Percentiles rank a stretch among this genome's conserved stretches.
phyloP scores from a whole-genome alignment of 2,797 vertebrate species.

The Craterocephalus amniculus region DNA sequence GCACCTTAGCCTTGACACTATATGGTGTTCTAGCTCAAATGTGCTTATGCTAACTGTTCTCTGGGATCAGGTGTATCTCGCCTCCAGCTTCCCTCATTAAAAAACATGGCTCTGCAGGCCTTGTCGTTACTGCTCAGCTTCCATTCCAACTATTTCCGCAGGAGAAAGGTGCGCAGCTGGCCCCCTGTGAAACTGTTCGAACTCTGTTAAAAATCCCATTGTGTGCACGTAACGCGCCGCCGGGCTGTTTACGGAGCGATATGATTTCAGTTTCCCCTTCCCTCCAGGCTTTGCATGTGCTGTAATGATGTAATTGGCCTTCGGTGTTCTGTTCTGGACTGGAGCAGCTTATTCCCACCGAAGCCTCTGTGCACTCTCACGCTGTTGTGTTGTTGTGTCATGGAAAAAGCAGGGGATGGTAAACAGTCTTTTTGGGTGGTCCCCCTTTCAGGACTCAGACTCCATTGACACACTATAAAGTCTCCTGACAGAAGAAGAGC shows the following conservation, averaged over 20 bases:
- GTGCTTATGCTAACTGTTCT: slow-evolving; percentile 28
- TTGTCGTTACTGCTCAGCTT: slow-evolving; percentile 32
- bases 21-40: slow-evolving; percentile 39
- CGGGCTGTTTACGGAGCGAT: slow-evolving; percentile 36
- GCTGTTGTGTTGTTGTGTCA: slow-evolving; percentile 67
- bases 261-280: slow-evolving; percentile 35
- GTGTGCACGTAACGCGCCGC: slow-evolving; percentile 12
- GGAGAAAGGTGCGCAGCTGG: slow-evolving; percentile 57
- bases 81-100: slow-evolving; percentile 11
- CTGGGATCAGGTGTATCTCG: slow-evolving; percentile 60
- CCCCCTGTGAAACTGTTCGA: slow-evolving; percentile 25
- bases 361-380: slow-evolving; percentile 18
- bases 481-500: slow-evolving; percentile 68
- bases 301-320: slow-evolving; percentile 53
- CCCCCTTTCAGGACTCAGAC: slow-evolving; percentile 52
- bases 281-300: slow-evolving; percentile 1
- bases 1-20: slow-evolving; percentile 35
- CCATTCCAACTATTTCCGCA: slow-evolving; percentile 13
- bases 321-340: slow-evolving; percentile 21
- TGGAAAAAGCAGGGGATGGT: slow-evolving; percentile 52
- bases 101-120: slow-evolving; percentile 39
- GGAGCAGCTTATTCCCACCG: slow-evolving; percentile 43
- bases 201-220: slow-evolving; percentile 21
- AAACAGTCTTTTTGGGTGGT: slow-evolving; percentile 78
- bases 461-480: slow-evolving; percentile 63